Percentiles rank a stretch among this genome's conserved stretches.
Conservation (phyloP, 2,888 invertebrate species). For the Cheilosia pagana region DNA sequence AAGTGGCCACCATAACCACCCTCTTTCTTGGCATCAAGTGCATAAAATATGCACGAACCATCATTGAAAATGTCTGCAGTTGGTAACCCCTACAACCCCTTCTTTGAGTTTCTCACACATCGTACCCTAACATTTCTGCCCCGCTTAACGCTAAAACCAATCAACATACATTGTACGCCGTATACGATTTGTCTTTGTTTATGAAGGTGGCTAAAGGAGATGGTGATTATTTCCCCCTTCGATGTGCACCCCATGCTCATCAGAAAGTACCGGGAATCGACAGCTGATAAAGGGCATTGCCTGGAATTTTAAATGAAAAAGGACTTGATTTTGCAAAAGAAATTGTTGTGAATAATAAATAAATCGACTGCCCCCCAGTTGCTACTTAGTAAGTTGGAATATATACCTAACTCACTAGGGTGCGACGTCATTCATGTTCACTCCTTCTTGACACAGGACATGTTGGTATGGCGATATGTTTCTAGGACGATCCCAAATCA, state of each 20-base stretch:
- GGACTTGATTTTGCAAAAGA: neutral
- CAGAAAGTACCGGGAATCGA: conserved; percentile 45
- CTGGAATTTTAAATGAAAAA: conserved; percentile 33
- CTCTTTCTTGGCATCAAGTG: conserved; percentile 11
- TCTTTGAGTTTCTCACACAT: conserved; percentile 6
- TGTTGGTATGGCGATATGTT: neutral
- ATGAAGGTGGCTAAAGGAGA: conserved; percentile 7
- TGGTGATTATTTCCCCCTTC: conserved; percentile 2
- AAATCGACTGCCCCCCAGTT: conserved; percentile 20
- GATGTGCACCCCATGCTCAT: neutral
- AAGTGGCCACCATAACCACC: neutral
- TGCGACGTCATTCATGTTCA: neutral
- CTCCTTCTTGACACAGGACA: conserved; percentile 26
- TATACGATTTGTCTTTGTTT: neutral
- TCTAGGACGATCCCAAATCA: conserved; percentile 18
- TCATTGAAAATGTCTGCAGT: conserved; percentile 49
- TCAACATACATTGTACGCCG: conserved; percentile 13
- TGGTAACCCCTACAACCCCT: conserved; percentile 25
- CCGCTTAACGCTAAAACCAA: neutral
- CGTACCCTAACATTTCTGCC: conserved; percentile 1
- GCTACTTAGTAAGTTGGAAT: neutral
- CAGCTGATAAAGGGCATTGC: conserved; percentile 52
- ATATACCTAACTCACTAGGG: too few species aligned
- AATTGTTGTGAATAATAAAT: conserved; percentile 12
- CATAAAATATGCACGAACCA: neutral